A percentile compares a stretch with the other conserved stretches of the same genome.
Evolutionary conservation across 1,140 invertebrate species (phyloP).

Genomic region (Akabosia matsudoensis): DNA sequence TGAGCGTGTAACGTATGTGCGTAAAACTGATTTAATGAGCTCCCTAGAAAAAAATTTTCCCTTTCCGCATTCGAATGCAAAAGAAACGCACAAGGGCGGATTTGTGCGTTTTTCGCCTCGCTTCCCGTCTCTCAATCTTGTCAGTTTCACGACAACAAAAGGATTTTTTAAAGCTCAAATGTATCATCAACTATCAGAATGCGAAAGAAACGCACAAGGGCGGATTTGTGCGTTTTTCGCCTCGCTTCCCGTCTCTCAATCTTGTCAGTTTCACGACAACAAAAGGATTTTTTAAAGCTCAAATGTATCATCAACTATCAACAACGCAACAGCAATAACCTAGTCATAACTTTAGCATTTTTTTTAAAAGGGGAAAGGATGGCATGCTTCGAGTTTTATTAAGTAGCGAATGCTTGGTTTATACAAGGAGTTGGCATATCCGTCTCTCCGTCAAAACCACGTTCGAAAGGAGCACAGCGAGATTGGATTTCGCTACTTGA

Average conservation of each 20-base stretch:
- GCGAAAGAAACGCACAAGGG: not conserved
- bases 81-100: not conserved
- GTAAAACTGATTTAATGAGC: constrained; percentile 24
- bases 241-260: too few relatives aligned
- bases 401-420: too few relatives aligned
- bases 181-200: not conserved
- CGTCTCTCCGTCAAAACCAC: too few relatives aligned
- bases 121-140: too few relatives aligned
- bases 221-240: not conserved
- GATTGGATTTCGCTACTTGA: too few relatives aligned
- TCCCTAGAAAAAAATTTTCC: not conserved
- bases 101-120: not conserved
- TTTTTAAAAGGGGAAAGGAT: not conserved
- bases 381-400: not conserved
- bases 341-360: not conserved
- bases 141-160: not conserved
- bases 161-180: not conserved
- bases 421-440: too few relatives aligned
- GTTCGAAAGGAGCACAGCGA: too few relatives aligned
- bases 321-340: not conserved
- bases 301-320: not conserved
- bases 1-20: not conserved
- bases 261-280: not conserved
- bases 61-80: not conserved
- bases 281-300: not conserved